Evolutionary conservation across 1,140 invertebrate species (phyloP).

Genomic region (Aplysia californica): DNA sequence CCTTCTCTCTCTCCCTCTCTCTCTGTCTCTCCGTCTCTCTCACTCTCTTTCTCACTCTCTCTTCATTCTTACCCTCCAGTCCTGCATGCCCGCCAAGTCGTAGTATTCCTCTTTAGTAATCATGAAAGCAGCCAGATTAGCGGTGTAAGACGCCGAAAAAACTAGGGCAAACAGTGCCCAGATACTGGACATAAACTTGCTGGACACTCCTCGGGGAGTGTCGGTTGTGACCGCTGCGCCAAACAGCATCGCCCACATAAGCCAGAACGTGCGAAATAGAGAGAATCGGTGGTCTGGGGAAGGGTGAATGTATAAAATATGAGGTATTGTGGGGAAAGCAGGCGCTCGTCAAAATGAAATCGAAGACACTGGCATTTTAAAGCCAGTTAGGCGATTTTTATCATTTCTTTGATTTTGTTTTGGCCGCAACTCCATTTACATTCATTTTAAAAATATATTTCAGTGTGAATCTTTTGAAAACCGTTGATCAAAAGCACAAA

Average conservation of each 20-base stretch:
- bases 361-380: no score
- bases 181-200: conserved; percentile 95
- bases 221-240: conserved; percentile 97
- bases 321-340: no score
- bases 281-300: conserved; percentile 83
- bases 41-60: no score
- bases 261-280: conserved; percentile 96
- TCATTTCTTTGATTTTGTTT: no score
- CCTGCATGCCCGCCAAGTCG: conserved; percentile 92
- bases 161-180: conserved; percentile 95
- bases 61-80: conserved; percentile 78
- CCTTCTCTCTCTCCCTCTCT: no score
- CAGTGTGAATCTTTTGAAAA: no score
- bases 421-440: no score
- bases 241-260: conserved; percentile 99
- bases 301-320: background rate
- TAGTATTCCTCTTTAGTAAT: conserved; percentile 98
- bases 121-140: conserved; percentile 92
- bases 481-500: no score
- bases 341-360: no score
- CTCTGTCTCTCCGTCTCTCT: no score
- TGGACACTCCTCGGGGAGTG: conserved; percentile 91
- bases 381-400: no score
- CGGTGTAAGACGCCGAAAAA: conserved; percentile 71
- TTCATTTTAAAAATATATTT: no score